Percentiles rank a stretch among this genome's conserved stretches.
Evolutionary conservation across 1,140 invertebrate species (phyloP).

Genomic region (Stegodyphus dumicola): DNA sequence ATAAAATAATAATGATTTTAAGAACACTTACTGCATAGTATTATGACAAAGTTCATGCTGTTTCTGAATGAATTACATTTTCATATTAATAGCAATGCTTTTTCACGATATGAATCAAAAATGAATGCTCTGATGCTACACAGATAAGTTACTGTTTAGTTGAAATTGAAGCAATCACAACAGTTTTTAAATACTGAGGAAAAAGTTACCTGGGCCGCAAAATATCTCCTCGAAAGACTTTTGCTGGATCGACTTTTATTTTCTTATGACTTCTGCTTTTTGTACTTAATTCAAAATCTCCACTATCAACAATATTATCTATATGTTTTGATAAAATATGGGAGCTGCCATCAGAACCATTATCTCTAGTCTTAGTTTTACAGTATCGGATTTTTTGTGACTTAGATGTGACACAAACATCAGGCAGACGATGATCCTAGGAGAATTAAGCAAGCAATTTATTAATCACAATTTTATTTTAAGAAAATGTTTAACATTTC

Average conservation of each 20-base stretch:
- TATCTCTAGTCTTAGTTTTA: slow-evolving; percentile 48
- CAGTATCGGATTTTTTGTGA: slow-evolving; percentile 20
- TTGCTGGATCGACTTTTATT: slow-evolving; percentile 68
- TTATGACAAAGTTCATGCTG: too few relatives aligned
- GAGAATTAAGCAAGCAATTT: not conserved
- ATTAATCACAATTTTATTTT: too few relatives aligned
- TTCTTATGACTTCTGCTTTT: slow-evolving; percentile 69
- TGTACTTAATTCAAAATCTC: slow-evolving; percentile 69
- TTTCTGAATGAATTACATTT: too few relatives aligned
- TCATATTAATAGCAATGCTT: too few relatives aligned
- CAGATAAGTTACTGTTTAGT: too few relatives aligned
- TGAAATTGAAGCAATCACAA: too few relatives aligned
- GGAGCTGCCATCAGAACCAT: not conserved
- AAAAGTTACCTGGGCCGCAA: slow-evolving; percentile 66
- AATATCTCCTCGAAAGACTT: slow-evolving; percentile 68
- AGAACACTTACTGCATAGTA: too few relatives aligned
- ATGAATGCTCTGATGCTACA: too few relatives aligned
- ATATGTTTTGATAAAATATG: slow-evolving; percentile 58
- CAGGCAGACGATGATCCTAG: slow-evolving; percentile 54
- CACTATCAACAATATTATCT: slow-evolving; percentile 64
- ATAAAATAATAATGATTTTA: too few relatives aligned
- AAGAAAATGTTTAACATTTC: too few relatives aligned
- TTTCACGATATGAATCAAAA: too few relatives aligned
- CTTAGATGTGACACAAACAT: slow-evolving; percentile 58
- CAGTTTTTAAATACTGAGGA: too few relatives aligned